Evolutionary conservation across 2,888 invertebrate genomes (phyloP).

Genomic region (Cremastinae sp.): DNA sequence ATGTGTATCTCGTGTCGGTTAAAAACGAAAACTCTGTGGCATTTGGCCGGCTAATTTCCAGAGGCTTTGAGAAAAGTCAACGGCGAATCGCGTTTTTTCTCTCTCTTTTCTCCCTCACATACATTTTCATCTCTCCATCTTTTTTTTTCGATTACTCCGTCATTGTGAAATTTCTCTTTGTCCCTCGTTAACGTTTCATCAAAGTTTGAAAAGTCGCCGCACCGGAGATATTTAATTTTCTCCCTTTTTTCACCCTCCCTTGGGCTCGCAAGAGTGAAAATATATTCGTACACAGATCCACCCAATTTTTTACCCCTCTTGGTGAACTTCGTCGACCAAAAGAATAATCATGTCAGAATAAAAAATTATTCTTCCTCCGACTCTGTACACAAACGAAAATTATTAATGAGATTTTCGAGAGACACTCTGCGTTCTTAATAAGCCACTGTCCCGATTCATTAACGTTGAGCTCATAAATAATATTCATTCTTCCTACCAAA

Average conservation of each 20-base stretch:
- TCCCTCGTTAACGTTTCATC: conserved; percentile 41
- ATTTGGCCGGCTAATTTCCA: conserved; percentile 47
- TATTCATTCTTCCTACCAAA: too few relatives aligned
- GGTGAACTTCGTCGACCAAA: too few relatives aligned
- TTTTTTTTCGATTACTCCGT: conserved; percentile 23
- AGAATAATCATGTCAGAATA: too few relatives aligned
- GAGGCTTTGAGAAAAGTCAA: conserved; percentile 34
- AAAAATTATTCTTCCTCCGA: neutral
- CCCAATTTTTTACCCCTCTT: too few relatives aligned
- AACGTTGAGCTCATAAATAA: too few relatives aligned
- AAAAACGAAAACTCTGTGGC: conserved; percentile 32
- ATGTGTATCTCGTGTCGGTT: conserved; percentile 4
- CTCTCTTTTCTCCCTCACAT: conserved; percentile 1
- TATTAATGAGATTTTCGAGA: conserved; percentile 9
- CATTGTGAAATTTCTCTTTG: conserved; percentile 51
- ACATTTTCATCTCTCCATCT: conserved; percentile 4
- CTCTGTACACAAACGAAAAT: neutral
- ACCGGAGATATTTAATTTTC: neutral
- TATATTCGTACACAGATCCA: neutral
- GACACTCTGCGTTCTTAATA: neutral
- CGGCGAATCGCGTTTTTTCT: conserved; percentile 14
- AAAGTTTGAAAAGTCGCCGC: conserved; percentile 17
- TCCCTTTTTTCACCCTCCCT: neutral
- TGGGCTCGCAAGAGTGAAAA: neutral
- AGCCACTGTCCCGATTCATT: too few relatives aligned